A percentile compares a stretch with the other conserved stretches of the same genome.
These are phyloP conservation scores for Tenebrosternarchus preto DNA, from an alignment of 2,113 vertebrate species.

Conservation along the genomic window DNA sequence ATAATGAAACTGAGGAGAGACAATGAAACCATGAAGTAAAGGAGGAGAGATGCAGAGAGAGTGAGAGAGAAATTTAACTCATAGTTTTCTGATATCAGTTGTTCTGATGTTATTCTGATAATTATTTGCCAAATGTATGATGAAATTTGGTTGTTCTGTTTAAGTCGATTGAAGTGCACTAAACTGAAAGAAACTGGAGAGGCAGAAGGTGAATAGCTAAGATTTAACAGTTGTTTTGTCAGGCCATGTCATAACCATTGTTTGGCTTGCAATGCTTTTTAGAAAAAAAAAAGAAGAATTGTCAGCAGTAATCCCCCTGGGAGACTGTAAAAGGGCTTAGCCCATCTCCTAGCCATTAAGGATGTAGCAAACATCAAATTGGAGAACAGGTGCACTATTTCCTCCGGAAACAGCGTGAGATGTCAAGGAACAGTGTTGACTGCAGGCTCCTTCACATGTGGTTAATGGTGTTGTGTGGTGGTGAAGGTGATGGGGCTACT, in stretches of 20 bases:
- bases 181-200: background rate
- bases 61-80: background rate
- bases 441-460: background rate
- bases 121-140: background rate
- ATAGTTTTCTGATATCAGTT: too few species aligned
- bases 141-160: background rate
- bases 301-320: slow-evolving; percentile 12
- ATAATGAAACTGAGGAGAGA: background rate
- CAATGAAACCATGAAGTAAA: too few species aligned
- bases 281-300: background rate
- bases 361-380: background rate
- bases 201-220: background rate
- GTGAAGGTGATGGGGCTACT: slow-evolving; percentile 13
- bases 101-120: background rate
- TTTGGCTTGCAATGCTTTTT: background rate
- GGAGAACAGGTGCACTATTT: background rate
- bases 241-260: background rate
- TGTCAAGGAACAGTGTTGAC: slow-evolving; percentile 10
- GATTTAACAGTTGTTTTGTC: slow-evolving; percentile 7
- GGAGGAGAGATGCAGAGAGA: background rate
- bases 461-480: background rate
- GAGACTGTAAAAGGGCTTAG: background rate
- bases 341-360: background rate
- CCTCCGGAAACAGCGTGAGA: background rate
- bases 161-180: background rate